These are phyloP conservation scores for Galemys pyrenaicus DNA, from an alignment of 2,113 vertebrate species.

Conservation along the genomic window DNA sequence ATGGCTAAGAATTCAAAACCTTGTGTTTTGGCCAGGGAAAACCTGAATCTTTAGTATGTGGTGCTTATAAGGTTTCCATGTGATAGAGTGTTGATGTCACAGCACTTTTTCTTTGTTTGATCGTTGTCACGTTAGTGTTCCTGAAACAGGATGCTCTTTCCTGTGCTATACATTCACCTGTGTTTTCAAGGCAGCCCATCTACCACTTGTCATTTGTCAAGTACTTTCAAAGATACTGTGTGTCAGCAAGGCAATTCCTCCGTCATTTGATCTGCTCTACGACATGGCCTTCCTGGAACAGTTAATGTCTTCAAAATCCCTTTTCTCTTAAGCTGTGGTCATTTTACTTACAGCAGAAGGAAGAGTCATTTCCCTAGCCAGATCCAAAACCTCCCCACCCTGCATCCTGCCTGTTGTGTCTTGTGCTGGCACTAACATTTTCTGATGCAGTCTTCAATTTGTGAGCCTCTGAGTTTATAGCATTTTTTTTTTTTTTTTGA, in stretches of 20 bases:
- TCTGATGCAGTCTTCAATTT: slow-evolving; percentile 47
- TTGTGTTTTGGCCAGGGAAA: not conserved
- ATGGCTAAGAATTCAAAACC: not conserved
- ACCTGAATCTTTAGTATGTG: not conserved
- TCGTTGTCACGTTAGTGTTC: not conserved
- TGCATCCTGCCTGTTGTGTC: slow-evolving; percentile 38
- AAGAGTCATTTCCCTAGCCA: not conserved
- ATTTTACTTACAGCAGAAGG: not conserved
- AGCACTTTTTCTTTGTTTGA: slow-evolving; percentile 40
- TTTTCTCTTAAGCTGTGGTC: not conserved
- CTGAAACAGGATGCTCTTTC: slow-evolving; percentile 21
- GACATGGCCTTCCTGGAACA: slow-evolving; percentile 47
- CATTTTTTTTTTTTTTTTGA: not conserved
- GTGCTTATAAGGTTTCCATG: not conserved
- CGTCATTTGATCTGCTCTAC: slow-evolving; percentile 51
- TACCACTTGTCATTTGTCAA: slow-evolving; percentile 48
- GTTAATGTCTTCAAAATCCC: slow-evolving; percentile 13
- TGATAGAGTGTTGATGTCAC: not conserved
- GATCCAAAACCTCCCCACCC: not conserved
- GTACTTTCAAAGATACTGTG: slow-evolving; percentile 29
- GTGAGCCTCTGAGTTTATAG: slow-evolving; percentile 12
- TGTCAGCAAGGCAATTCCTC: slow-evolving; percentile 34
- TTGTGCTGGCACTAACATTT: slow-evolving; percentile 59
- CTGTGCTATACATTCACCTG: slow-evolving; percentile 54
- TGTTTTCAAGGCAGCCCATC: slow-evolving; percentile 36